Base-by-base conservation (phyloP, 1,140 invertebrate genomes). In the Drosophila gunungcola region DNA sequence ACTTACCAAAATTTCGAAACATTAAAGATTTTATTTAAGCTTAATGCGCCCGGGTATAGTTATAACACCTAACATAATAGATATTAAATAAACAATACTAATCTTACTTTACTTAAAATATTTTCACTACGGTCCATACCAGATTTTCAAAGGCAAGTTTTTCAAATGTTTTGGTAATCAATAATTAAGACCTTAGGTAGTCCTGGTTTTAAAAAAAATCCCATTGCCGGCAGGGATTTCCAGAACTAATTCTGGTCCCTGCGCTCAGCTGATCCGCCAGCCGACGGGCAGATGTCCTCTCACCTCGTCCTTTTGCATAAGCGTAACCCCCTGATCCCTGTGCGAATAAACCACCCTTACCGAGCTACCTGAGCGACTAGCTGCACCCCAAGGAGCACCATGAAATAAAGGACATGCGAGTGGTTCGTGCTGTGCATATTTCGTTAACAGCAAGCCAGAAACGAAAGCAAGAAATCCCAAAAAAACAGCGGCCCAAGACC, bases 371-470 rank as follows among this genome's bases (percentile, higher is more conserved):
- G 68, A 64, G 12, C 5, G 42, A 74, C 29, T 38, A 16, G 10
- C 34, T 52, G 41, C 4, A 42, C 54, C 43, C 21, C 29, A n/a
- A 45, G 61, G 39, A 60, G 16, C 45, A 51, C 29, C 41, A 64
- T 46, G 25, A 27, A 25, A 29, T 21, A 21, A 21, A 29, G 64
- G 25, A 29, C 38, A 11, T 73, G 11, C 25, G 21, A 63, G 41
- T 52, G 45, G 48, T 84, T 80, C 49, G 52, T 57, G 74, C 65
- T 80, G 75, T 89, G 83, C 84, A 89, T 88, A 88, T 88, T 88
- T 88, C 54, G 72, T 53, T 83, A 88, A 73, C 83, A 88, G 83
- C 42, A 21, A 60, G 41, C 10, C 83, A 88, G 84, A 80, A 88
- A 80, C 65, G 45, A 72, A 55, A 78, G 49, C 79, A 86, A 82